Percentiles rank a stretch among this genome's conserved stretches.
Evolutionary conservation across 2,888 invertebrate genomes (phyloP).

Genomic region (Thereva nobilitata): DNA sequence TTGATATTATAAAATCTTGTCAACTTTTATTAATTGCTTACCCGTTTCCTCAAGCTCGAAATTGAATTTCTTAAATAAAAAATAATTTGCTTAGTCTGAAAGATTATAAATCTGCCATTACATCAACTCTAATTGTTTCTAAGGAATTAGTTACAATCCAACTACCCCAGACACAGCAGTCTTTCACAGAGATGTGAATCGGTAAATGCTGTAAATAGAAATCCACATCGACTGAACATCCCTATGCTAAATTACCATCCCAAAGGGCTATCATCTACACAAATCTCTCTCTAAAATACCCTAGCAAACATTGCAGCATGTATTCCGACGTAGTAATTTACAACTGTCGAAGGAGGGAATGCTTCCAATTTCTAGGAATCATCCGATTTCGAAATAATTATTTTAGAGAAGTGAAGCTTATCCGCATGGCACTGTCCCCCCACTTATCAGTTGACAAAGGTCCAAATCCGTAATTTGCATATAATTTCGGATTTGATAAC

Average conservation of each 20-base stretch:
- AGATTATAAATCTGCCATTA: no score
- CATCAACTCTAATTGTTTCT: conserved; percentile 9
- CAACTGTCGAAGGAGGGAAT: conserved; percentile 15
- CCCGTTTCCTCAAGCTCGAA: no score
- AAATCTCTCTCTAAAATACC: conserved; percentile 13
- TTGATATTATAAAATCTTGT: no score
- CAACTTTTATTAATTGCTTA: no score
- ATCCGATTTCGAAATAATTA: conserved; percentile 20
- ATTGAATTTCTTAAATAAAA: no score
- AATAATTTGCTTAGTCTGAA: no score
- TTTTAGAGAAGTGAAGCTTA: conserved; percentile 10
- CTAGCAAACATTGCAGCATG: not conserved
- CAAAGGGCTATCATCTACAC: conserved; percentile 8
- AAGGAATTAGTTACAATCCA: conserved; percentile 29
- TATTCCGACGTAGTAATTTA: conserved; percentile 9
- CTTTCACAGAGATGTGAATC: conserved; percentile 6
- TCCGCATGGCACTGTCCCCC: conserved; percentile 12
- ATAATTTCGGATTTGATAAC: conserved; percentile 27
- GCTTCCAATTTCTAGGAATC: conserved; percentile 21
- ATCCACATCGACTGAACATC: conserved; percentile 19
- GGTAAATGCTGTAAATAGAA: conserved; percentile 16
- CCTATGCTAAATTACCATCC: conserved; percentile 15
- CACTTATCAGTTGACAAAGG: conserved; percentile 31
- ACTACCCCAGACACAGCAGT: conserved; percentile 22
- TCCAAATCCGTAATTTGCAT: conserved; percentile 34